These are phyloP conservation scores for Myiothlypis coronata DNA, from an alignment of 2,797 vertebrate genomes.

Conservation along the genomic window DNA sequence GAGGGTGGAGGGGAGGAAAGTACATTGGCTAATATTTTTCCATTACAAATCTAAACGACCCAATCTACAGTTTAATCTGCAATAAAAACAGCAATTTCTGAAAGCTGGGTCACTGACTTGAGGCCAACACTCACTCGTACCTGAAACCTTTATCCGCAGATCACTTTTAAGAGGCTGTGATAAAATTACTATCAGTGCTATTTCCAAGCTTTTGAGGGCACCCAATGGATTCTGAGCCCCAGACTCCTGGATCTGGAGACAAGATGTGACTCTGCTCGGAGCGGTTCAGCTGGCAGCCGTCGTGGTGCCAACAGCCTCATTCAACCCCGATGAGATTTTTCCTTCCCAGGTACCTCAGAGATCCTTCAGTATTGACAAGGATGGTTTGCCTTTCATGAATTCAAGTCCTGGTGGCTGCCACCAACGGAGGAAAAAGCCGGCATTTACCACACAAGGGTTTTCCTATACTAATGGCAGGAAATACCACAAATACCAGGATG, in stretches of 20 bases:
- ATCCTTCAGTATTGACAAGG: background rate
- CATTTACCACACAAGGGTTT: conserved; percentile 58
- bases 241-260: background rate
- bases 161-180: background rate
- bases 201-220: conserved; percentile 16
- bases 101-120: background rate
- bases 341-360: conserved; percentile 34
- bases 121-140: conserved; percentile 7
- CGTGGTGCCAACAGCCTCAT: conserved; percentile 32
- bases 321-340: conserved; percentile 23
- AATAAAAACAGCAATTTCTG: conserved; percentile 26
- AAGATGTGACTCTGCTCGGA: background rate
- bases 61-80: conserved; percentile 46
- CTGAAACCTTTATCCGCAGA: background rate
- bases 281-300: background rate
- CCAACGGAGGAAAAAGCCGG: conserved; percentile 19
- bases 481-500: conserved; percentile 57
- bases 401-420: conserved; percentile 14
- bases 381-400: conserved; percentile 56
- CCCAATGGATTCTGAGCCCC: background rate
- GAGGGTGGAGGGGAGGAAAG: conserved; percentile 59
- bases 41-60: conserved; percentile 62
- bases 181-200: background rate
- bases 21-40: conserved; percentile 70
- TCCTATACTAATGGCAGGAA: conserved; percentile 61